Evolutionary conservation across 1,140 invertebrate species (phyloP), one percentile per base, ranked within the genome.

Genomic region (Drosophila mauritiana): DNA sequence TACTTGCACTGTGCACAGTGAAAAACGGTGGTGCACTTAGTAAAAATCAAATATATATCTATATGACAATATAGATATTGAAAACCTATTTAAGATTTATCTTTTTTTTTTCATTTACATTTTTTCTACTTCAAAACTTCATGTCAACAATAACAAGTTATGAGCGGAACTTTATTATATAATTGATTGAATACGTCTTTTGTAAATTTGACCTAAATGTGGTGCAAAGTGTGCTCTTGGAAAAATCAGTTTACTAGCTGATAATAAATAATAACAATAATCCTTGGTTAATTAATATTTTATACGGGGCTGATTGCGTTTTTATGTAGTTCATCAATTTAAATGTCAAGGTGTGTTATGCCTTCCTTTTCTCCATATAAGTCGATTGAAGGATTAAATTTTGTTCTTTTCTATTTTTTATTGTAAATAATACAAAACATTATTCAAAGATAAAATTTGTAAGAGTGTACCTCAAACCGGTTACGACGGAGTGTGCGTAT

Each of bases 401-500:
- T 8, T 31, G 7, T 31, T 7, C 7, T 13, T 13, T 37, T 13
- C 13, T 13, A 37, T 39, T 4, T 13, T 4, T 39, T 39, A 13
- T 39, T 39, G 4, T 13, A 13, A 3, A 1, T 5, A 13, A 39
- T 39, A 39, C 0, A 39, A 4, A 8, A 37, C 10, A 2, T 31
- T 22, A 22, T 43, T 20, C 1, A 13, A 6, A 1, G 12, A 10
- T 0, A 0, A 25, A 1, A 27, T 15, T n/a, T 27, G 4, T 22
- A 4, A 12, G 2, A 65, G 61, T 69, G 46, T 15, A 7, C 1
- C 34, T 11, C 0, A 31, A 58, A 39, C 43, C 36, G 22, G 43
- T 49, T 56, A 27, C 7, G 17, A 43, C 46, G 34, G 39, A 68
- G 64, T 31, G 17, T 69, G 65, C 65, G 65, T 69, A 67, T 69